Evolutionary conservation across 2,113 vertebrate genomes (phyloP).

Genomic region (Passerina amoena): DNA sequence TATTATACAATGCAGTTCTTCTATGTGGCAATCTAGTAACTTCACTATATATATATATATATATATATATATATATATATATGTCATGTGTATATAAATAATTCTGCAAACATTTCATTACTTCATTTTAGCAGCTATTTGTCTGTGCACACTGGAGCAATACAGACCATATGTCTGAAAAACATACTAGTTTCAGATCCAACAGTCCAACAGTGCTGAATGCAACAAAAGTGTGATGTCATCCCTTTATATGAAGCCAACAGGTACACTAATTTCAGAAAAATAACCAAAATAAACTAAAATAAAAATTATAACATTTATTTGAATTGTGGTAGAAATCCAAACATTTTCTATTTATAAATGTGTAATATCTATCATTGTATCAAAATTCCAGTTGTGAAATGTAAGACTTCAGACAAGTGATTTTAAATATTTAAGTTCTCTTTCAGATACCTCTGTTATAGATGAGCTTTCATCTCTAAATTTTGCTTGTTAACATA

Average conservation of each 20-base stretch:
- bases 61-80: background rate
- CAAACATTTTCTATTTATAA: background rate
- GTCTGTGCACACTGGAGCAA: fast-evolving
- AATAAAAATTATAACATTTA: background rate
- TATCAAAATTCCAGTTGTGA: background rate
- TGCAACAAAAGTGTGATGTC: background rate
- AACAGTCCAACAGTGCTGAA: background rate
- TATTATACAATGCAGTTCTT: background rate
- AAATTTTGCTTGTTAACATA: slow-evolving; percentile 13
- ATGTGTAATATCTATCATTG: background rate
- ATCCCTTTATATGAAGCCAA: background rate
- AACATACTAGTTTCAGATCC: background rate
- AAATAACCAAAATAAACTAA: background rate
- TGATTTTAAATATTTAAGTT: slow-evolving; percentile 12
- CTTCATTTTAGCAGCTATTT: background rate
- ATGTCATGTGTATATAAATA: background rate
- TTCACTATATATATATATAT: background rate
- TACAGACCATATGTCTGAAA: background rate
- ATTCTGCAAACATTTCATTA: background rate
- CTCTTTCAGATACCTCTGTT: background rate
- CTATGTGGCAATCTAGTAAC: background rate
- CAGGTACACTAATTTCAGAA: background rate
- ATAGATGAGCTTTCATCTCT: background rate
- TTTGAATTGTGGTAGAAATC: background rate
- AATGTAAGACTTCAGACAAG: background rate